Evolutionary conservation across 1,140 invertebrate genomes (phyloP), one percentile per base, ranked within the genome.

Genomic region (Meloidogyne chitwoodi): DNA sequence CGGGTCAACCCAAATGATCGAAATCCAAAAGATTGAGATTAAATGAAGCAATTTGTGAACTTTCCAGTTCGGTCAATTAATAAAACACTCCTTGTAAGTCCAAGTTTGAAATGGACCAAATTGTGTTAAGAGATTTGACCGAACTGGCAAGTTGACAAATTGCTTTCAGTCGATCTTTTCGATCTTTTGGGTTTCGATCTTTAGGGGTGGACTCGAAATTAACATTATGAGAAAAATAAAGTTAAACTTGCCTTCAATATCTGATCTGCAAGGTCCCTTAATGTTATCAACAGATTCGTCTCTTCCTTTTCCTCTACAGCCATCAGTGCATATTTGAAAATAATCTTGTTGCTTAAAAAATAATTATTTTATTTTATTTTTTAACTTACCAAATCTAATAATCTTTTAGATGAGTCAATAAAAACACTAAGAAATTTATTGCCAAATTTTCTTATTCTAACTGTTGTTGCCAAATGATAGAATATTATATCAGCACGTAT

Each of bases 391-490:
- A n/a, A 8, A 8, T 56, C n/a, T 56, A 56, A 56, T 56, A 56
- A 56, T n/a, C 6, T 56, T n/a, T n/a, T 67, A 10, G 65, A 67
- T n/a, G 65, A 19, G 3, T 67, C 19, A 6, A 67, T 67, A 1
- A 67, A 67, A 26, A 67, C n/a, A 41, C 38, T 67, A 22, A 67
- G 65, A 67, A 26, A 67, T 67, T 67, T 31, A 67, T 67, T 67
- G 2, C 65, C 65, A 41, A 67, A 67, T 67, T 67, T 67, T 34
- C 65, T n/a, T 41, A 67, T 41, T 19, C 65, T 31, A 6, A 67
- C 38, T 8, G n/a, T 67, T 67, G 65, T 67, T n/a, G 2, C 38
- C 38, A 67, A 41, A 8, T 67, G 38, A 34, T 41, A 34, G 1
- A 67, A 22, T 34, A 41, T 34, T 31, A 67, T n/a, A 67, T 34